A percentile compares a stretch with the other conserved stretches of the same genome.
Evolutionary conservation across 2,113 vertebrate genomes (phyloP).

Genomic region (Illadopsis cleaveri): DNA sequence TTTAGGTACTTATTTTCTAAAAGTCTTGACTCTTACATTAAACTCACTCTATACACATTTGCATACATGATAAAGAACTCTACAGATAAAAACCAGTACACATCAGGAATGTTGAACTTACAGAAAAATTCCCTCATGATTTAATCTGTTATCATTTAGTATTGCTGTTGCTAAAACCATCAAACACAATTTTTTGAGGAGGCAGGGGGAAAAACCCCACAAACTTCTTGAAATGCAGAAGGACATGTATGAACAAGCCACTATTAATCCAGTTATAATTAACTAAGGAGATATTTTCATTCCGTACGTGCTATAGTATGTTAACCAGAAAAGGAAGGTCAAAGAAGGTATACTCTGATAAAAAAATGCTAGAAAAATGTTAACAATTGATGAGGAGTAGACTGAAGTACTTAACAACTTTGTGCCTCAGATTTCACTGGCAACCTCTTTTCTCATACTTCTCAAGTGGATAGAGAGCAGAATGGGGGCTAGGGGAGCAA

Average conservation of each 20-base stretch:
- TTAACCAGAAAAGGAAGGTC: not conserved
- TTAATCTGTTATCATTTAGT: not conserved
- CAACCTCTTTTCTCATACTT: not conserved
- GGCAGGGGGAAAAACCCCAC: accelerated
- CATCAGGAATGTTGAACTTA: not conserved
- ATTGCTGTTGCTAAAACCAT: not conserved
- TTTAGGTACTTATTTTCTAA: not conserved
- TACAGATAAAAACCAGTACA: not conserved
- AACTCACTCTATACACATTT: not conserved
- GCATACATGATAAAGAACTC: not conserved
- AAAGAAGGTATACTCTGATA: not conserved
- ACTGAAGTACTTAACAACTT: not conserved
- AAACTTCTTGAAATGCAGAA: not conserved
- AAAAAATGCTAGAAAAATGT: not conserved
- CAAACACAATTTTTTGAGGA: not conserved
- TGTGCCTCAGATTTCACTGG: not conserved
- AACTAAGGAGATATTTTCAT: not conserved
- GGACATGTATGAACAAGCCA: not conserved
- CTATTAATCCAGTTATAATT: not conserved
- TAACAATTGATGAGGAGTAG: not conserved
- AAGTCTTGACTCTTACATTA: not conserved
- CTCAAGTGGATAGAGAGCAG: not conserved
- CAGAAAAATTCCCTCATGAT: not conserved
- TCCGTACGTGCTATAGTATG: not conserved
- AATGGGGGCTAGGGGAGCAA: not conserved